Evolutionary conservation across 2,797 vertebrate species (phyloP), one percentile per base, ranked within the genome.

Genomic region (Microchirus variegatus): DNA sequence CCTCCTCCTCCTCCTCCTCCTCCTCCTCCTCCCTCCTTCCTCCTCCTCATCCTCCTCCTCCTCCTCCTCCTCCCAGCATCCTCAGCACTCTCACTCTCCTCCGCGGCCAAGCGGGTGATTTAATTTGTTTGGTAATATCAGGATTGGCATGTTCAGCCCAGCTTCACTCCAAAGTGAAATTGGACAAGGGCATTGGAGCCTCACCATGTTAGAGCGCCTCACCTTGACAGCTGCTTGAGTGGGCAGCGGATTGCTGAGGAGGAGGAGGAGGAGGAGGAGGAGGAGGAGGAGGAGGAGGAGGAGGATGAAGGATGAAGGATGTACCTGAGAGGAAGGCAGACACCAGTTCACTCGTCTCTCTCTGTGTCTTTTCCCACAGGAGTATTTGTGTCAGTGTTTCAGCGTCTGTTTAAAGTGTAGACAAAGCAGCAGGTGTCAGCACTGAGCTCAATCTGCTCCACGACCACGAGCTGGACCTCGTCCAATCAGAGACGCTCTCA

Each of bases 71-170:
- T 31, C 67, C 58, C 62, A 61, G 46, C 74, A 59, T 65, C 82
- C 51, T 59, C 70, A 31, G 77, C 76, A 56, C 70, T 76, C 82
- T 77, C 77, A 51, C 62, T 66, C 78, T 76, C 70, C 82, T 74
- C 77, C 59, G 84, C 80, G 50, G 85, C 82, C 77, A 70, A 75
- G 78, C 75, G 89, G 70, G 67, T 92, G 91, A 93, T 93, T 94
- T 93, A 92, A 94, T 94, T 93, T 93, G 93, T 91, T 91, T 90
- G 90, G 89, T 92, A 91, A 93, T 92, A 94, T 94, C 86, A 92
- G 90, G 91, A 93, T 91, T 93, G 93, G 90, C 92, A 81, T 90
- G 88, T 93, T 92, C 87, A 87, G 90, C 88, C 88, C 85, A 91
- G 88, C 91, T 91, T 92, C 91, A 85, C 90, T 91, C 85, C 90